Evolutionary conservation across 2,888 invertebrate species (phyloP).

Genomic region (Fabriciana adippe): DNA sequence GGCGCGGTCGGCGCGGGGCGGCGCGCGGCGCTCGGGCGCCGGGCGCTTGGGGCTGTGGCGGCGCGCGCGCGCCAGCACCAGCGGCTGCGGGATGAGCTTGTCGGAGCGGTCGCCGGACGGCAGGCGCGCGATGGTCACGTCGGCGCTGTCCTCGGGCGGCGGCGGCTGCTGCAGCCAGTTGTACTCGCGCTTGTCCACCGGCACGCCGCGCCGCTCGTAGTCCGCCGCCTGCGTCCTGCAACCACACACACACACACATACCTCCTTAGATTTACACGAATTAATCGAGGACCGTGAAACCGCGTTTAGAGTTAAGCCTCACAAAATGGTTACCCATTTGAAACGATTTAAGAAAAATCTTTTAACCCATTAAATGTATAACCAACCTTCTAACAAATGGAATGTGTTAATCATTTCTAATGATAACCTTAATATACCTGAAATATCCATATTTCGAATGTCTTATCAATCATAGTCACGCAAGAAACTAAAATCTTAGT

Average conservation of each 20-base stretch:
- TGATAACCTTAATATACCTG: too few species aligned
- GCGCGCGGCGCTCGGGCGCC: slow-evolving; percentile 45
- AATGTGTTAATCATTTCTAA: too few species aligned
- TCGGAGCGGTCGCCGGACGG: slow-evolving; percentile 93
- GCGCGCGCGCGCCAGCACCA: slow-evolving; percentile 65
- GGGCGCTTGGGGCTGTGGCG: slow-evolving; percentile 72
- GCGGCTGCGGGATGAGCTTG: slow-evolving; percentile 83
- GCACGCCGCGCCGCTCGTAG: slow-evolving; percentile 94
- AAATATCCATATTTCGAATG: too few species aligned
- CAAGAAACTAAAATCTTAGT: too few species aligned
- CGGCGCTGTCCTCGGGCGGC: slow-evolving; percentile 94
- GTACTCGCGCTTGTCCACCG: slow-evolving; percentile 94
- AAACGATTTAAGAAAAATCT: too few species aligned
- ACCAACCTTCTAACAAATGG: too few species aligned
- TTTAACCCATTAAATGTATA: too few species aligned
- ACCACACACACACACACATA: not conserved
- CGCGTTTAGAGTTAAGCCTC: too few species aligned
- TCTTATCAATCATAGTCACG: too few species aligned
- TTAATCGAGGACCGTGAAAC: too few species aligned
- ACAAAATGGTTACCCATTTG: too few species aligned
- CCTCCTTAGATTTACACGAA: too few species aligned
- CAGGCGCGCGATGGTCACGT: slow-evolving; percentile 90
- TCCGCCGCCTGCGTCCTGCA: slow-evolving; percentile 91
- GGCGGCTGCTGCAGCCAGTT: slow-evolving; percentile 97
- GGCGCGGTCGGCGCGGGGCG: slow-evolving; percentile 20